A percentile compares a stretch with the other conserved stretches of the same genome.
Conservation (phyloP, 2,888 invertebrate genomes). For the Lasioglossum leucozonium region DNA sequence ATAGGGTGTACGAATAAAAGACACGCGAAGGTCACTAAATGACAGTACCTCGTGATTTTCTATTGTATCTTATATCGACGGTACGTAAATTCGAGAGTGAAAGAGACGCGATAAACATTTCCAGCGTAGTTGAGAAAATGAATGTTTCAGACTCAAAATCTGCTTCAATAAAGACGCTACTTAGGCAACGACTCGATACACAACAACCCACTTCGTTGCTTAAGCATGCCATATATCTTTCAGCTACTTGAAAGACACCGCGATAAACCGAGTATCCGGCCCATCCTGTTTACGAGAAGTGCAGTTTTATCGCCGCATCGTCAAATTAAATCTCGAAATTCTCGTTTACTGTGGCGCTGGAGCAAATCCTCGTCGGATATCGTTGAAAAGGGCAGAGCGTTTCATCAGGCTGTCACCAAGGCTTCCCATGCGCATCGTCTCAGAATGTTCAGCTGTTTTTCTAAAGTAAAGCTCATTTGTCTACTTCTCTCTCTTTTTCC, state of each 20-base stretch:
- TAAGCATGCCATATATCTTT: constrained; percentile 28
- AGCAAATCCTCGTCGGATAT: constrained; percentile 25
- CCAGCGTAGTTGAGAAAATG: neutral
- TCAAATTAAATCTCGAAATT: constrained; percentile 35
- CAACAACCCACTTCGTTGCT: constrained; percentile 21
- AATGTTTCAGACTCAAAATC: neutral
- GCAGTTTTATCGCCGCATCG: constrained; percentile 37
- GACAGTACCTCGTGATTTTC: neutral
- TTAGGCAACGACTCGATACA: neutral
- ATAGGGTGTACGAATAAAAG: too few relatives aligned
- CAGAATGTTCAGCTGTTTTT: neutral
- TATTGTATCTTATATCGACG: neutral
- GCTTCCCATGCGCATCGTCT: neutral
- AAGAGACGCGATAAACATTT: neutral
- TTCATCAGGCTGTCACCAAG: neutral
- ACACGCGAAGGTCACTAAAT: too few relatives aligned
- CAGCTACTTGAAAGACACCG: constrained; percentile 3
- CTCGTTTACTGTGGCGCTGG: neutral
- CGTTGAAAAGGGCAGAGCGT: neutral
- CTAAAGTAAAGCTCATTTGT: neutral
- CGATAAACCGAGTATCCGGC: constrained; percentile 23
- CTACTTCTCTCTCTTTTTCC: too few relatives aligned
- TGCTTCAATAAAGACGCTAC: neutral
- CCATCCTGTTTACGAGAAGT: neutral
- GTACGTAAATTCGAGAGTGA: neutral